Conservation (phyloP, 1,140 invertebrate genomes). For the Drosophila mauritiana region DNA sequence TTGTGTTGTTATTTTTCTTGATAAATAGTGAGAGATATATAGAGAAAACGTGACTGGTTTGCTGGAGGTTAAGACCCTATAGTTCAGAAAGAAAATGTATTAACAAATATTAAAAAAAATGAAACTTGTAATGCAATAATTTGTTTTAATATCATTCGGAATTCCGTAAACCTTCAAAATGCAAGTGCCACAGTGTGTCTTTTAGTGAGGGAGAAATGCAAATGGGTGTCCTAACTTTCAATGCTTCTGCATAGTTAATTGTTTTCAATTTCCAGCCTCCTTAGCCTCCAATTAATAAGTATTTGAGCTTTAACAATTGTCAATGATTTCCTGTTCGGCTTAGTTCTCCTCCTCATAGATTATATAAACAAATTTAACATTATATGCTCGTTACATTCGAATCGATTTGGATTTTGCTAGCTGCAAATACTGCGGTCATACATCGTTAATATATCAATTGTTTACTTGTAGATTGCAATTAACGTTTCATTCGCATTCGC, state of each 20-base stretch:
- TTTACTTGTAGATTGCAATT: slow-evolving; percentile 43
- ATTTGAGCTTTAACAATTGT: slow-evolving; percentile 79
- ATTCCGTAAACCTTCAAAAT: too few relatives aligned
- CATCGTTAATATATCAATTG: slow-evolving; percentile 19
- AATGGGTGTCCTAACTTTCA: slow-evolving; percentile 15
- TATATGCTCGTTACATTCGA: slow-evolving; percentile 51
- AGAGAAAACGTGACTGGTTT: neutral
- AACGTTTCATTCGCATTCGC: slow-evolving; percentile 15
- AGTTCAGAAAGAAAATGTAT: neutral
- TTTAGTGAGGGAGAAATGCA: slow-evolving; percentile 35
- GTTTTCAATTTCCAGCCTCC: slow-evolving; percentile 10
- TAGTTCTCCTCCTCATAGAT: slow-evolving; percentile 69
- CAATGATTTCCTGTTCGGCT: slow-evolving; percentile 45
- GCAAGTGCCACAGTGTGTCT: slow-evolving; percentile 2
- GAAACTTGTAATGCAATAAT: neutral
- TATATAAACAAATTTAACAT: slow-evolving; percentile 85
- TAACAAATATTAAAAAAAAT: neutral
- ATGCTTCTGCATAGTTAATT: neutral
- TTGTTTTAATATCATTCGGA: neutral
- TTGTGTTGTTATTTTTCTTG: slow-evolving; percentile 20
- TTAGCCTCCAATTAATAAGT: slow-evolving; percentile 31
- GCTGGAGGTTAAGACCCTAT: neutral
- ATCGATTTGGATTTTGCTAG: slow-evolving; percentile 34
- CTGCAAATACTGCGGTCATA: slow-evolving; percentile 17
- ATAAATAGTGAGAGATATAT: slow-evolving; percentile 20